Conservation (phyloP, 2,113 vertebrate species). For the Clarias gariepinus region DNA sequence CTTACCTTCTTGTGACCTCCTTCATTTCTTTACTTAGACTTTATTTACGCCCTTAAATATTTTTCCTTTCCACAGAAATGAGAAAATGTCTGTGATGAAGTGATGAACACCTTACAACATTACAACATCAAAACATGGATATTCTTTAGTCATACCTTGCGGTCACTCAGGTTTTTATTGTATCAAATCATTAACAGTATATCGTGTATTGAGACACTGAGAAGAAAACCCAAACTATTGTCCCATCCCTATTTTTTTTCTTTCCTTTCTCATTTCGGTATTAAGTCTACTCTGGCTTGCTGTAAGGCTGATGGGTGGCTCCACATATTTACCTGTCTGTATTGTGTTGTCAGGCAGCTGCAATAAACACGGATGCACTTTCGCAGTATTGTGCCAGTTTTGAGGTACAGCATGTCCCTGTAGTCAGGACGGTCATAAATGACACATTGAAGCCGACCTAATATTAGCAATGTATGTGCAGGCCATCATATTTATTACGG, state of each 20-base stretch:
- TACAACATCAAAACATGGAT: no score
- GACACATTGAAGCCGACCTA: neutral
- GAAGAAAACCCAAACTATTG: no score
- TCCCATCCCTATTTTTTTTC: neutral
- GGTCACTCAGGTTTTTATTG: no score
- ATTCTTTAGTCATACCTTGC: no score
- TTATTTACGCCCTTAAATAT: no score
- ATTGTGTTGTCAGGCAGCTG: neutral
- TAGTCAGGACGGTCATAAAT: slow-evolving; percentile 1
- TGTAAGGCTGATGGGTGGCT: neutral
- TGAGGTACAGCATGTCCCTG: neutral
- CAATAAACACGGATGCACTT: slow-evolving; percentile 8
- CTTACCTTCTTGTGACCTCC: neutral
- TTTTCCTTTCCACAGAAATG: no score
- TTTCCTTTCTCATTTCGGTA: neutral
- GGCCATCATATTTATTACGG: neutral
- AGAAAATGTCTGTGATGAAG: no score
- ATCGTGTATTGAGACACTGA: no score
- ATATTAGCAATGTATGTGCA: neutral
- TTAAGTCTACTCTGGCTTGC: neutral
- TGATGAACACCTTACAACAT: no score
- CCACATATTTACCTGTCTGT: neutral
- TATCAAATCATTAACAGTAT: no score
- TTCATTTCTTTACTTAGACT: neutral
- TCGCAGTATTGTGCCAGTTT: neutral